Evolutionary conservation across 2,888 invertebrate genomes (phyloP).

Genomic region (Xiphydria camelus): DNA sequence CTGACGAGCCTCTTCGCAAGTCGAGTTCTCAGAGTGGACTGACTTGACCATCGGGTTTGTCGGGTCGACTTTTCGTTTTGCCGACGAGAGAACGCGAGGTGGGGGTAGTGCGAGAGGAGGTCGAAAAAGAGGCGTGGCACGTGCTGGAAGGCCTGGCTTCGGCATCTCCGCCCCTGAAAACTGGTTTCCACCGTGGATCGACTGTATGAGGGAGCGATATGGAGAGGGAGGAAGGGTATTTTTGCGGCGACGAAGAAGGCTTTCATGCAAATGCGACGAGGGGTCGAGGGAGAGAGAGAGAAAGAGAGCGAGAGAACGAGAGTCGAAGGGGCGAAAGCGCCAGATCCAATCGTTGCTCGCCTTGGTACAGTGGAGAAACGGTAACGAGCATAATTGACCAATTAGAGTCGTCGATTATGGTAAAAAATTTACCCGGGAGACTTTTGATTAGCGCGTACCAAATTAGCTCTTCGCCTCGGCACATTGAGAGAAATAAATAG

Average conservation of each 20-base stretch:
- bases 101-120: slow-evolving; percentile 17
- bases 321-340: slow-evolving; percentile 25
- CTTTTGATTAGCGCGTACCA: slow-evolving; percentile 32
- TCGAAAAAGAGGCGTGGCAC: slow-evolving; percentile 22
- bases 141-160: slow-evolving; percentile 20
- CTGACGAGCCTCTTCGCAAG: slow-evolving; percentile 34
- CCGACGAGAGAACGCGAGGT: slow-evolving; percentile 19
- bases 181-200: not conserved
- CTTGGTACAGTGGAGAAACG: slow-evolving; percentile 51
- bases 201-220: not conserved
- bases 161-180: slow-evolving; percentile 22
- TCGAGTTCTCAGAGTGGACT: slow-evolving; percentile 55
- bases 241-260: slow-evolving; percentile 35
- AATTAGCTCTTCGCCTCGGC: too few relatives aligned
- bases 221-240: slow-evolving; percentile 28
- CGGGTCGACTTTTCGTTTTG: slow-evolving; percentile 46
- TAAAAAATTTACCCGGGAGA: slow-evolving; percentile 34
- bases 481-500: too few relatives aligned
- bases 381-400: slow-evolving; percentile 59
- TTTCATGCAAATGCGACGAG: slow-evolving; percentile 30
- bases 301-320: slow-evolving; percentile 10
- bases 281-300: slow-evolving; percentile 11
- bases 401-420: slow-evolving; percentile 52
- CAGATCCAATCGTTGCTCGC: slow-evolving; percentile 50
- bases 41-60: slow-evolving; percentile 41